phyloP scores from a whole-genome alignment of 2,113 vertebrate genomes.

The Hippocampus guttulatus region DNA sequence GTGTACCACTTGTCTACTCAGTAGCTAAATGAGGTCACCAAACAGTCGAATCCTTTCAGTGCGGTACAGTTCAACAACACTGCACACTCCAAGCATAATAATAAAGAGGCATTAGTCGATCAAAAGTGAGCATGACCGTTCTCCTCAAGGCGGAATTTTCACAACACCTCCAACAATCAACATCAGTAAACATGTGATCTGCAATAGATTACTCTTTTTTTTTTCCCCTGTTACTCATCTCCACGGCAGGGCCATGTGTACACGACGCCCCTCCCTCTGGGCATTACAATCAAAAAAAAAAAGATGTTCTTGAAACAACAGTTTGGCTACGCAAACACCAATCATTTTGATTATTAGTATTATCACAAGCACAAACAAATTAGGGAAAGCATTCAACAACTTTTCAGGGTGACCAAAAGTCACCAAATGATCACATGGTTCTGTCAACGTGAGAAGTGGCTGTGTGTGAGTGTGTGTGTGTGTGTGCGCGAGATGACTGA shows the following conservation, averaged over 20 bases:
- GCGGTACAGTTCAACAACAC: too few species aligned
- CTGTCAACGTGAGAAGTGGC: not conserved
- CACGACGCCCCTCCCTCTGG: too few species aligned
- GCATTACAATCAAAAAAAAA: too few species aligned
- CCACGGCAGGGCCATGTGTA: too few species aligned
- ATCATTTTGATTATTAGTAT: too few species aligned
- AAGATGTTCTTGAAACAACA: too few species aligned
- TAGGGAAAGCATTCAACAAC: too few species aligned
- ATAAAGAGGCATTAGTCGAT: not conserved
- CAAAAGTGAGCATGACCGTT: not conserved
- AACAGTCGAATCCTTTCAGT: not conserved
- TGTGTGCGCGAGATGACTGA: too few species aligned
- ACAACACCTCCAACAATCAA: not conserved
- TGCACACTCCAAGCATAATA: not conserved
- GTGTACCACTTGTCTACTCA: not conserved
- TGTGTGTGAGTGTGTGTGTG: not conserved
- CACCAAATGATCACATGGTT: not conserved
- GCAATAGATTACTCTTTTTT: not conserved
- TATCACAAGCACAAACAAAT: not conserved
- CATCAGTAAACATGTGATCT: not conserved
- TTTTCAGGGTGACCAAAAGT: not conserved
- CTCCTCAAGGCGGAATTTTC: too few species aligned
- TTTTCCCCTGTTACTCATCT: too few species aligned
- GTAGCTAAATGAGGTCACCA: not conserved
- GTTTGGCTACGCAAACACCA: too few species aligned